Evolutionary conservation across 2,113 vertebrate species (phyloP), one percentile per base, ranked within the genome.

Genomic region (Indicator indicator): DNA sequence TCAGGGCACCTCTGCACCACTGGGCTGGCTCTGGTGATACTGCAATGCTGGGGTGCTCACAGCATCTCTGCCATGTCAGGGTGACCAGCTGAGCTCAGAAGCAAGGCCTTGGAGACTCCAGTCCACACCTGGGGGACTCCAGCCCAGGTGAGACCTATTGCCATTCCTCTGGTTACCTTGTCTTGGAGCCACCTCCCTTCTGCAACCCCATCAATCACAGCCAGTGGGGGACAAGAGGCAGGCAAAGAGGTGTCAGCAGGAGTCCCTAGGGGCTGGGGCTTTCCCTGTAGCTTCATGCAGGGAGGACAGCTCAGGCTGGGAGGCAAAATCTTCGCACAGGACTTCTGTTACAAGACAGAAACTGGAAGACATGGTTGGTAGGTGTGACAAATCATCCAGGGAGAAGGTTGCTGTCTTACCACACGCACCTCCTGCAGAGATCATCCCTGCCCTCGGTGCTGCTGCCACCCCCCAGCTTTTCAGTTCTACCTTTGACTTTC

Each of bases 331-430:
- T 86, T 28, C 1, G 1, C 28, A 5, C 52, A 42, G 48, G 54
- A 50, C 48, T 86, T 83, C 69, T 93, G 83, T 93, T 78, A 90
- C 83, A 96, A 93, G 55, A 74, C 60, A 94, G 83, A 96, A 93
- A 83, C 85, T 95, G 92, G 75, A 89, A 86, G 77, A 60, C 67
- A 84, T 82, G 70, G 30, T 81, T 90, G 54, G 77, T 86, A 65
- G 73, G 73, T 90, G 64, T 36, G 90, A 58, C 82, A 88, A 92
- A 68, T 44, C 72, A 65, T 42, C 63, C 17, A 3, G 70, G 59
- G 44, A 92, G 59, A 79, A 87, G 77, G 83, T 65, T 93, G 69
- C 70, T 83, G 13, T 83, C 80, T 95, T 86, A 71, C 0, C 26
- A 96, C 95, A 92, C 10, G 28, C 40, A 78, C 16, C 77, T 88